These are phyloP conservation scores for Spodoptera litura DNA, from an alignment of 1,140 invertebrate genomes.

Conservation along the genomic window DNA sequence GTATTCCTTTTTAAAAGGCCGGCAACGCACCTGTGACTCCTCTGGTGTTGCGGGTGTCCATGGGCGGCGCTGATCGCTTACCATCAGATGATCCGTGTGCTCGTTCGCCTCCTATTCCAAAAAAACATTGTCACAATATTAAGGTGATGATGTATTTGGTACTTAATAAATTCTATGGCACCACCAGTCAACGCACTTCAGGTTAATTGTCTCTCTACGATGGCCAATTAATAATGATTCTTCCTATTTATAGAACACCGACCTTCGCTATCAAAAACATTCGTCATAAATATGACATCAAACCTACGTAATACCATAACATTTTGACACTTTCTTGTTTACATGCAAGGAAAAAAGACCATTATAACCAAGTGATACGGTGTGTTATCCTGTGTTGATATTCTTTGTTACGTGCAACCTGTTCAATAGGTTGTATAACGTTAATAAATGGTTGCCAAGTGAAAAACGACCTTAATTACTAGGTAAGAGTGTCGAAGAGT, in stretches of 20 bases:
- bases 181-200: no score
- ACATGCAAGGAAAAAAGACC: neutral
- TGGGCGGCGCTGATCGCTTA: no score
- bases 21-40: no score
- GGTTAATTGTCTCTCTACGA: no score
- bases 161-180: no score
- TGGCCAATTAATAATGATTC: no score
- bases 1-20: no score
- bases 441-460: constrained; percentile 38
- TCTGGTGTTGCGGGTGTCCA: no score
- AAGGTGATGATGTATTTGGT: no score
- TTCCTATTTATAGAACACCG: neutral
- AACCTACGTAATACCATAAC: neutral
- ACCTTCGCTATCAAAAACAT: constrained; percentile 6
- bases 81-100: no score
- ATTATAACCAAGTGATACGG: neutral
- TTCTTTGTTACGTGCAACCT: neutral
- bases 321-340: neutral
- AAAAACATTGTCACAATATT: no score
- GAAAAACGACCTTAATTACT: constrained; percentile 45
- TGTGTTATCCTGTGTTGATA: neutral
- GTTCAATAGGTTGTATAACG: constrained; percentile 4
- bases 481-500: constrained; percentile 26
- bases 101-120: no score
- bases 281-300: constrained; percentile 4